Evolutionary conservation across 2,113 vertebrate species (phyloP).

Genomic region (human): GRCh38 chr6:164347001-164347500

Average conservation of each 20-base stretch:
- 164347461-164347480: not conserved
- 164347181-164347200: not conserved
- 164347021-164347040: not conserved
- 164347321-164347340: not conserved
- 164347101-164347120: not conserved
- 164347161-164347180: not conserved
- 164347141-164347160: not conserved
- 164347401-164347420: not conserved
- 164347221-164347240: not conserved
- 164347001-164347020: not conserved
- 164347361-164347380: no score
- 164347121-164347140: not conserved
- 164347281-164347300: not conserved
- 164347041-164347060: not conserved
- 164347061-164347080: not conserved
- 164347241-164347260: not conserved
- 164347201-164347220: not conserved
- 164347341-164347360: not conserved
- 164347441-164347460: not conserved
- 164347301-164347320: not conserved
- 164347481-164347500: not conserved
- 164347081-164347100: not conserved
- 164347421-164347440: not conserved
- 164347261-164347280: no score
- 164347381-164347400: no score